Percentiles rank a stretch among this genome's conserved stretches.
These are phyloP conservation scores for Halcyon smyrnensis DNA, from an alignment of 2,797 vertebrate genomes.

Conservation along the genomic window DNA sequence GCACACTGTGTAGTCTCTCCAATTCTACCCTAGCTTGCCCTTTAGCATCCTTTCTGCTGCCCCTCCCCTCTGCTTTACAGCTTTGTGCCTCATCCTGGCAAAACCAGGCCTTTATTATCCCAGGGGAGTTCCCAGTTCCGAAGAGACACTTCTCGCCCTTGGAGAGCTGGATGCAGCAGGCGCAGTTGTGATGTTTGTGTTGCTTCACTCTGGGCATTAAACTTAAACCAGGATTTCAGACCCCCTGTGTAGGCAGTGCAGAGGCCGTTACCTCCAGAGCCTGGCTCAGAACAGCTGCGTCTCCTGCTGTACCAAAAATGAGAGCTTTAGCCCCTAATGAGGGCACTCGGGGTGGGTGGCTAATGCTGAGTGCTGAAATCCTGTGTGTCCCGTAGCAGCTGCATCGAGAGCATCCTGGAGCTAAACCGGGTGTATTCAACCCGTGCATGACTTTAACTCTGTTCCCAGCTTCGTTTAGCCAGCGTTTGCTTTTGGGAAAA, in stretches of 20 bases:
- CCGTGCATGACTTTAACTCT: neutral
- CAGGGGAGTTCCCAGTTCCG: neutral
- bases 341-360: neutral
- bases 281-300: neutral
- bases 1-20: fast-evolving
- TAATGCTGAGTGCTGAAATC: neutral
- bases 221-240: neutral
- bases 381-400: neutral
- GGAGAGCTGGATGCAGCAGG: neutral
- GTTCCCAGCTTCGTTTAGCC: neutral
- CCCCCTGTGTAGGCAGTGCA: neutral
- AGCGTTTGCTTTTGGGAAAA: neutral
- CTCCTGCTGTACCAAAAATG: neutral
- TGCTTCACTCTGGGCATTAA: neutral
- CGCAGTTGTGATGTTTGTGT: neutral
- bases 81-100: neutral
- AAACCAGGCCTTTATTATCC: neutral
- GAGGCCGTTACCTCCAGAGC: neutral
- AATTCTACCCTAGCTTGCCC: neutral
- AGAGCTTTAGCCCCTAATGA: neutral
- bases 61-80: neutral
- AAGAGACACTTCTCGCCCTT: fast-evolving
- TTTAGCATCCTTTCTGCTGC: neutral
- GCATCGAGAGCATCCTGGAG: neutral
- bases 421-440: neutral